Base-by-base conservation (phyloP, 1,140 invertebrate species). In the Cyclargus thomasi region DNA sequence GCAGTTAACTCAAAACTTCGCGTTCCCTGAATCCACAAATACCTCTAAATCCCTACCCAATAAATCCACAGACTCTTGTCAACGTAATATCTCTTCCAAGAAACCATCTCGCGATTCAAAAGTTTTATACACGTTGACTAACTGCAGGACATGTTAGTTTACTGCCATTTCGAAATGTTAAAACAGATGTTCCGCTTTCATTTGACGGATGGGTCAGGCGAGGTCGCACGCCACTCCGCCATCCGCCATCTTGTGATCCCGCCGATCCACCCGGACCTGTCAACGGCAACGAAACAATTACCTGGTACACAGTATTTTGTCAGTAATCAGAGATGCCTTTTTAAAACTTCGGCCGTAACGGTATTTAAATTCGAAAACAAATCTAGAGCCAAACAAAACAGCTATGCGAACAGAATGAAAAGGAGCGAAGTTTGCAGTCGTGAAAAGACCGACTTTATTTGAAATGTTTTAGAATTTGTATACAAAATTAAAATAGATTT, bases 101-200 rank as follows among this genome's bases (percentile, higher is more conserved):
- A 77, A 79, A 71, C 71, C 68, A 69, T 76, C 75, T 80, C 74
- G 71, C 77, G 79, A 76, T 80, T 79, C 70, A 78, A 82, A 83
- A 86, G 69, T 76, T 72, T n/a, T 72, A 71, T 73, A 64, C 73
- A 75, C 76, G 74, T 82, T 82, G 86, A 89, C 83, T 89, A 86
- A 59, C 55, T 59, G 55, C 55, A 20, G 18, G 55, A 57, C 73
- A 75, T 75, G 74, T 83, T 83, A 86, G 88, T 85, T 90, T 85
- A 80, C 80, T 81, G 78, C 78, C 83, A 84, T 75, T 76, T 79
- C 72, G 79, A 85, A 79, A 90, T 87, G 83, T 85, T 82, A 85
- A 85, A 87, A 88, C 86, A 89, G 86, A 89, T 89, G 87, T 88
- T 86, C 78, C 77, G 76, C 75, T 77, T 81, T 82, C 81, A 73